Percentiles rank a stretch among this genome's conserved stretches.
Evolutionary conservation across 2,797 vertebrate genomes (phyloP).

Genomic region (Semaprochilodus insignis): DNA sequence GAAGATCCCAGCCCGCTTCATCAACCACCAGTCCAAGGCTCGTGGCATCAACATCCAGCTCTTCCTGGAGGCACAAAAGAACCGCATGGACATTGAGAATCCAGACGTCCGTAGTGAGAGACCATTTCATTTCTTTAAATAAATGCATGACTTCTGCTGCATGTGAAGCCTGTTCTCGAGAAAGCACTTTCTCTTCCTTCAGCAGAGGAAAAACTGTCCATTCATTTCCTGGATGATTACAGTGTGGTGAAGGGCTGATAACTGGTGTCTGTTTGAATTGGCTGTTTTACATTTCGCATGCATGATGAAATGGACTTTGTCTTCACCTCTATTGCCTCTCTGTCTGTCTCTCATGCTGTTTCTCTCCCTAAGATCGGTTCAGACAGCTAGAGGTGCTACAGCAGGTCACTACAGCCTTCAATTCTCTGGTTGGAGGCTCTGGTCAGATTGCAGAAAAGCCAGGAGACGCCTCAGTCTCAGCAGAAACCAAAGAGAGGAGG

Average conservation of each 20-base stretch:
- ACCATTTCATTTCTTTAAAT: background rate
- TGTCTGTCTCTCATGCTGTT: background rate
- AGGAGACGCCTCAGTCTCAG: conserved; percentile 44
- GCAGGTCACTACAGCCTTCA: conserved; percentile 80
- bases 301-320: background rate
- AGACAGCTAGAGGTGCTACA: conserved; percentile 83
- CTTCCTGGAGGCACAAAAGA: conserved; percentile 89
- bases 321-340: background rate
- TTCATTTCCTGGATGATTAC: conserved; percentile 35
- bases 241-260: conserved; percentile 17
- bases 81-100: conserved; percentile 83
- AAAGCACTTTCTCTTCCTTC: conserved; percentile 3
- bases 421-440: conserved; percentile 72
- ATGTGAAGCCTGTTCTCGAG: background rate
- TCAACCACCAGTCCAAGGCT: conserved; percentile 83
- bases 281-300: background rate
- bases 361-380: conserved; percentile 78
- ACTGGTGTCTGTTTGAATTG: conserved; percentile 2
- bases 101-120: conserved; percentile 85
- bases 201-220: conserved; percentile 5
- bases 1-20: conserved; percentile 89
- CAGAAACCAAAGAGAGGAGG: conserved; percentile 60
- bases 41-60: conserved; percentile 84
- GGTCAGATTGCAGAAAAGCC: background rate
- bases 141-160: background rate